Conservation (phyloP, 2,113 vertebrate genomes). For the Alexandromys fortis region DNA sequence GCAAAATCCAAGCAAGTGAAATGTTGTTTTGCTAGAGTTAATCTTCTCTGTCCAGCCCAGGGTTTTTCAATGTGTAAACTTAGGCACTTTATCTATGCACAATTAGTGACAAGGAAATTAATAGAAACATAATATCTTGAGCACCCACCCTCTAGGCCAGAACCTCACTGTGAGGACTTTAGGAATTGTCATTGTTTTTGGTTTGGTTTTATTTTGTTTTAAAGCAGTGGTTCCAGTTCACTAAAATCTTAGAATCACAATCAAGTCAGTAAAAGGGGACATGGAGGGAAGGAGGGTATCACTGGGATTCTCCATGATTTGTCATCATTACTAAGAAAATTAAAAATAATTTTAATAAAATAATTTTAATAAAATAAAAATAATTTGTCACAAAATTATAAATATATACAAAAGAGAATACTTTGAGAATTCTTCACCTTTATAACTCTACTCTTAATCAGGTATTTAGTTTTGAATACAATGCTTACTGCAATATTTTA, state of each 20-base stretch:
- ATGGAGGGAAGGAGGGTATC: neutral
- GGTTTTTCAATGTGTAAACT: neutral
- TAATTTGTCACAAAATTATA: neutral
- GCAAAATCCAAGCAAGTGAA: neutral
- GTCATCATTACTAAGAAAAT: neutral
- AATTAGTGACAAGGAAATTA: neutral
- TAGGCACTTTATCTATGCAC: neutral
- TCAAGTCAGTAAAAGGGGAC: neutral
- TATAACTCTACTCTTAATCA: neutral
- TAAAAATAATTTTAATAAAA: neutral
- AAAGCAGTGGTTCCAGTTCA: neutral
- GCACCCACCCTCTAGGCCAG: neutral
- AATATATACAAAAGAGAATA: neutral
- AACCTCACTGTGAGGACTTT: neutral
- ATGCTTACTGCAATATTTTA: neutral
- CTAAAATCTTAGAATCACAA: neutral
- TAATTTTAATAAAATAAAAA: neutral
- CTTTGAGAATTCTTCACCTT: neutral
- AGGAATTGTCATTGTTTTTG: neutral
- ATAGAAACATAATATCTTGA: conserved; percentile 1
- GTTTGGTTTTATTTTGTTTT: neutral
- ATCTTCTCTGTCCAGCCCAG: neutral
- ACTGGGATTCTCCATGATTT: neutral
- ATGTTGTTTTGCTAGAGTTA: neutral
- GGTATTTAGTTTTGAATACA: neutral